Percentiles rank a stretch among this genome's conserved stretches.
These are phyloP conservation scores for Dinoponera quadriceps DNA, from an alignment of 1,140 invertebrate genomes.

Conservation along the genomic window DNA sequence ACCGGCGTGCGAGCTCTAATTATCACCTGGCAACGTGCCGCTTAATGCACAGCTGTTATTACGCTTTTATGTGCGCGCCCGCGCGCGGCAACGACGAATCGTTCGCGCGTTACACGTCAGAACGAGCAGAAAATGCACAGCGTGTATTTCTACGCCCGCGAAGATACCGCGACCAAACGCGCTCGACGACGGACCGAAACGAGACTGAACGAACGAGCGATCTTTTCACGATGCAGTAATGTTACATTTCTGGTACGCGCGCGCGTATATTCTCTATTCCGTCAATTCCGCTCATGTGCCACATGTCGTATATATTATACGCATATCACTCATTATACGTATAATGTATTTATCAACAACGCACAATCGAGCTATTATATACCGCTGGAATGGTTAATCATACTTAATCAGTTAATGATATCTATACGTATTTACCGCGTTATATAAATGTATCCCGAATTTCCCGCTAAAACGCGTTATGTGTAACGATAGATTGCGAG, in stretches of 20 bases:
- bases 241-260: too few species aligned
- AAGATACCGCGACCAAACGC: not conserved
- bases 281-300: not conserved
- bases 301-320: slow-evolving; percentile 3
- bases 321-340: slow-evolving; percentile 10
- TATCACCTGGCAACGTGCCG: slow-evolving; percentile 50
- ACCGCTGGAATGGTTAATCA: slow-evolving; percentile 7
- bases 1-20: slow-evolving; percentile 48
- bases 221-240: slow-evolving; percentile 26
- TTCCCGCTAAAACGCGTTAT: not conserved
- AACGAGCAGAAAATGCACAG: not conserved
- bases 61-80: slow-evolving; percentile 25
- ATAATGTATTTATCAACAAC: slow-evolving; percentile 13
- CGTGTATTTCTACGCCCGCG: not conserved
- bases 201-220: slow-evolving; percentile 24
- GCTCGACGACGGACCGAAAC: too few species aligned
- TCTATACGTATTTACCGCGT: not conserved
- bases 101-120: slow-evolving; percentile 1
- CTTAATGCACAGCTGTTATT: slow-evolving; percentile 50
- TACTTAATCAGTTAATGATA: slow-evolving; percentile 48
- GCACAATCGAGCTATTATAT: slow-evolving; percentile 12
- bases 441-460: not conserved
- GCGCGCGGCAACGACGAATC: slow-evolving; percentile 36
- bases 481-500: not conserved
- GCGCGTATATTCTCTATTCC: not conserved